phyloP scores from a whole-genome alignment of 2,113 vertebrate species.

The Chrysochloris asiatica region DNA sequence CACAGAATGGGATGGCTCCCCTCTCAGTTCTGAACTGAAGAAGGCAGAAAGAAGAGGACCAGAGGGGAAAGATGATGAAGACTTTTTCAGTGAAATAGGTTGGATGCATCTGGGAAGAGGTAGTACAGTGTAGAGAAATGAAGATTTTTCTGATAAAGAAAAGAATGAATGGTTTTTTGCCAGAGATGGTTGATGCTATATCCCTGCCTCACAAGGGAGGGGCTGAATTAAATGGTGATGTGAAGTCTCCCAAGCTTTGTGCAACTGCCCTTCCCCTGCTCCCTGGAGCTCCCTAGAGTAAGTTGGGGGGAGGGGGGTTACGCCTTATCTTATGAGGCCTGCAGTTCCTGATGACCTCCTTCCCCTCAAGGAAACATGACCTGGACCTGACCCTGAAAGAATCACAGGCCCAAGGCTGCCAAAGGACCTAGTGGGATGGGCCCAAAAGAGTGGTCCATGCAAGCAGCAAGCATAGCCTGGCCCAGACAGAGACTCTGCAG shows the following conservation, averaged over 20 bases:
- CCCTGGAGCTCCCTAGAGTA: background rate
- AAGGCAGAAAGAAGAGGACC: background rate
- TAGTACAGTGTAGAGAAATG: background rate
- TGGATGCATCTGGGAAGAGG: slow-evolving; percentile 29
- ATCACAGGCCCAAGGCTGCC: background rate
- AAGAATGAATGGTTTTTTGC: background rate
- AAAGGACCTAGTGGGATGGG: background rate
- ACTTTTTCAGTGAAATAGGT: background rate
- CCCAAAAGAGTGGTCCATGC: background rate
- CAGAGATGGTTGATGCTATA: background rate
- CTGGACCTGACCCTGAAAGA: background rate
- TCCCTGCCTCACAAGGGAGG: background rate
- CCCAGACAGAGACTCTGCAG: background rate
- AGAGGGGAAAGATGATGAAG: background rate
- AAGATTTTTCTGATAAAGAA: background rate
- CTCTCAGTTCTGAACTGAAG: background rate
- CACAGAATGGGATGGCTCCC: background rate
- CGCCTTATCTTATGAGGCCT: background rate
- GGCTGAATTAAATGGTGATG: background rate
- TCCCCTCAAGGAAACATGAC: background rate
- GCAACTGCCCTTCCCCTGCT: background rate
- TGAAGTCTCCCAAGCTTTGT: background rate
- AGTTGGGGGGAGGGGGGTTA: too few relatives aligned
- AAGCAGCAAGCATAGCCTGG: background rate
- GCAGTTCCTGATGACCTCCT: background rate